phyloP scores from a whole-genome alignment of 2,113 vertebrate genomes.

The Tauraco erythrolophus region DNA sequence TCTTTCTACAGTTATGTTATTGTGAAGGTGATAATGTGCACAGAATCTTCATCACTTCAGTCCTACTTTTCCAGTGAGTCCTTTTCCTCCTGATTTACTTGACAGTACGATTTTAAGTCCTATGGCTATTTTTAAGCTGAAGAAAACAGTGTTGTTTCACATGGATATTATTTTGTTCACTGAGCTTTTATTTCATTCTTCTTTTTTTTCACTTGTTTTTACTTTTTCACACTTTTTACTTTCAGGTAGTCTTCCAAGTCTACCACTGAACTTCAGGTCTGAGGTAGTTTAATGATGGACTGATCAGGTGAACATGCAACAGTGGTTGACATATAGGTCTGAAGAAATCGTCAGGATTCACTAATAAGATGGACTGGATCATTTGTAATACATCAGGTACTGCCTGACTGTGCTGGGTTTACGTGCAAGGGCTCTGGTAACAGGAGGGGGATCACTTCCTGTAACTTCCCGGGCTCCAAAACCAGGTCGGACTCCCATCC shows the following conservation, averaged over 20 bases:
- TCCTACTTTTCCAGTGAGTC: neutral
- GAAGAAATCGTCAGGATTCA: neutral
- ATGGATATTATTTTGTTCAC: neutral
- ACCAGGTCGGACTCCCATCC: too few species aligned
- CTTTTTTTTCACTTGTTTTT: too few species aligned
- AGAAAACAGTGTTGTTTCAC: neutral
- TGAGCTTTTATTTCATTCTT: neutral
- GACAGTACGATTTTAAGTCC: neutral
- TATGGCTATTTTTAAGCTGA: neutral
- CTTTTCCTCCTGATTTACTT: neutral
- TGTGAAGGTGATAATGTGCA: neutral
- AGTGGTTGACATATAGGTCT: neutral
- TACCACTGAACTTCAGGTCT: neutral
- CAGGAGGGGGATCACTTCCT: too few species aligned
- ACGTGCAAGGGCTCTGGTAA: too few species aligned
- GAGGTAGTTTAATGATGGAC: neutral
- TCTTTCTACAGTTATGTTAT: neutral
- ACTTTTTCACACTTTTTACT: too few species aligned
- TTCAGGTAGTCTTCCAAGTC: neutral
- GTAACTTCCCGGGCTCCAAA: too few species aligned
- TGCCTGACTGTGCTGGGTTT: neutral
- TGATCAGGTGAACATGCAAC: neutral
- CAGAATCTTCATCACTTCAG: neutral
- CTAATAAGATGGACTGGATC: neutral
- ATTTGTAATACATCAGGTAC: slow-evolving; percentile 1